phyloP scores from a whole-genome alignment of 1,140 invertebrate species.

The Steinernema khuongi region DNA sequence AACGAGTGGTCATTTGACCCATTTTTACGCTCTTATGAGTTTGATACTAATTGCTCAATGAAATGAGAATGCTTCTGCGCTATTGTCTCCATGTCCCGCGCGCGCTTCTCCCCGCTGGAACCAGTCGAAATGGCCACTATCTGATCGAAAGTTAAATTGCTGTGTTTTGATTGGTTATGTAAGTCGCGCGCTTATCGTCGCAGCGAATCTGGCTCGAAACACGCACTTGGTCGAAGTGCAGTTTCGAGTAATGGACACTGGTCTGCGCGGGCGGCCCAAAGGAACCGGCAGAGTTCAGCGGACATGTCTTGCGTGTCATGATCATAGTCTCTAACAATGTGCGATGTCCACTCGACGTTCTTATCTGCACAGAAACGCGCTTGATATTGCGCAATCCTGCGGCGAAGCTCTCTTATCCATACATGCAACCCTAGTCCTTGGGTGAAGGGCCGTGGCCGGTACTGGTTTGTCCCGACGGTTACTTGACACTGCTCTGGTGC shows the following conservation, averaged over 20 bases:
- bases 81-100: background rate
- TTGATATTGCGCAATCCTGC: background rate
- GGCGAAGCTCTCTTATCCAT: background rate
- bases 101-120: background rate
- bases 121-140: background rate
- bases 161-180: constrained; percentile 15
- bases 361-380: constrained; percentile 1
- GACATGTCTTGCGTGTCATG: background rate
- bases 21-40: constrained; percentile 1
- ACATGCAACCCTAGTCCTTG: too few relatives aligned
- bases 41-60: constrained; percentile 9
- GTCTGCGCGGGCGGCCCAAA: background rate
- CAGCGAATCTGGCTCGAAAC: constrained; percentile 12
- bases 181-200: background rate
- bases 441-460: too few relatives aligned
- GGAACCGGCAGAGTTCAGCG: background rate
- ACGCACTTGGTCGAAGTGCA: too few relatives aligned
- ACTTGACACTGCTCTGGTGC: background rate
- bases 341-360: constrained; percentile 4
- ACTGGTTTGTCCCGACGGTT: background rate
- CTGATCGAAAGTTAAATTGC: constrained; percentile 15
- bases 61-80: background rate
- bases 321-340: background rate
- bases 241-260: background rate
- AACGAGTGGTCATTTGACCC: constrained; percentile 11